These are phyloP conservation scores for Lagria hirta DNA, from an alignment of 2,888 invertebrate species.

Conservation along the genomic window DNA sequence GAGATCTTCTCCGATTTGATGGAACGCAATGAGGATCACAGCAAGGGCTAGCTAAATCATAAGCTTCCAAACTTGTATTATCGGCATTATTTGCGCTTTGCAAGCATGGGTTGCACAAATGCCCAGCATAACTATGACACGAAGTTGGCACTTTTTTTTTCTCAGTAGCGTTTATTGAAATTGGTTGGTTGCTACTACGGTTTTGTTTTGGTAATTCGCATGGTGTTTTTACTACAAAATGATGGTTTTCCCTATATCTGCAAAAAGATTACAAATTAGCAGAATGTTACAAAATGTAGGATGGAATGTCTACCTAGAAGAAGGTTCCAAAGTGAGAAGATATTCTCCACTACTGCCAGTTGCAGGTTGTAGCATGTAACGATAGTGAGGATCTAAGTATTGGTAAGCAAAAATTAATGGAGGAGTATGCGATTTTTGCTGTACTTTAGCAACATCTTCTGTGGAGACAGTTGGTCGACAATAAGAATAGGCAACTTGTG, in stretches of 20 bases:
- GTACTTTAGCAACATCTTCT: constrained; percentile 69
- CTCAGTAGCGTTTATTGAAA: constrained; percentile 30
- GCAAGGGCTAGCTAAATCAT: constrained; percentile 83
- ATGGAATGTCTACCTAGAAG: too few relatives aligned
- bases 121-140: constrained; percentile 53
- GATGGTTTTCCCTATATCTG: constrained; percentile 65
- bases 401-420: constrained; percentile 54
- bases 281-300: too few relatives aligned
- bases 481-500: constrained; percentile 58
- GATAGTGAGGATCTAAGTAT: constrained; percentile 72
- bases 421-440: constrained; percentile 43
- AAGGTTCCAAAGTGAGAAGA: constrained; percentile 70
- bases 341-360: constrained; percentile 69
- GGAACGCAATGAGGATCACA: constrained; percentile 86
- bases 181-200: constrained; percentile 42
- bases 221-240: constrained; percentile 66
- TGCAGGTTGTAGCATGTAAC: constrained; percentile 67
- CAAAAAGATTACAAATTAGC: too few relatives aligned
- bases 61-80: constrained; percentile 79
- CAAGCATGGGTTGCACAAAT: constrained; percentile 73
- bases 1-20: constrained; percentile 55
- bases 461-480: constrained; percentile 80
- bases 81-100: constrained; percentile 65
- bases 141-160: constrained; percentile 44
- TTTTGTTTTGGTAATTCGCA: constrained; percentile 53